These are phyloP conservation scores for Ischnura elegans DNA, from an alignment of 2,888 invertebrate species.

Conservation along the genomic window DNA sequence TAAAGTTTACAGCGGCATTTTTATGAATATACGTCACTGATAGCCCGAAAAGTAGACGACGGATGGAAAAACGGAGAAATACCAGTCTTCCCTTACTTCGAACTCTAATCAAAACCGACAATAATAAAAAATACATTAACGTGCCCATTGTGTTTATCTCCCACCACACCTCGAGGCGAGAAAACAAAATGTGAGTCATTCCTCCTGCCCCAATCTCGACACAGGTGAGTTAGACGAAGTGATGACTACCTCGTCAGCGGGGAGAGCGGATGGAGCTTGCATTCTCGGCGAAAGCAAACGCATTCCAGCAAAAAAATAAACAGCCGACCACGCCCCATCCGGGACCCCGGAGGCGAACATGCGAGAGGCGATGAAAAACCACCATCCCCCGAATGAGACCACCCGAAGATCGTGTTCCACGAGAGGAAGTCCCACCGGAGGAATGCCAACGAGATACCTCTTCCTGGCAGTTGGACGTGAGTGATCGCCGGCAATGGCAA, in stretches of 20 bases:
- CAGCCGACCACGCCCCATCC: not conserved
- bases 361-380: not conserved
- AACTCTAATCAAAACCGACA: too few species aligned
- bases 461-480: not conserved
- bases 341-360: not conserved
- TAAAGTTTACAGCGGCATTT: too few species aligned
- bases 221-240: not conserved
- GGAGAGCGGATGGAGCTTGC: not conserved
- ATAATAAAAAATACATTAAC: too few species aligned
- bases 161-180: not conserved
- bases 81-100: too few species aligned
- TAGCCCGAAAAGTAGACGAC: too few species aligned
- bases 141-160: too few species aligned
- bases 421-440: not conserved
- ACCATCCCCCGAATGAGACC: not conserved
- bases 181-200: not conserved
- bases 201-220: not conserved
- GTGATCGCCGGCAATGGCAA: not conserved
- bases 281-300: not conserved
- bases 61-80: too few species aligned
- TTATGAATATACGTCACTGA: too few species aligned
- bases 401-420: not conserved
- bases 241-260: not conserved
- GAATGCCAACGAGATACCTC: not conserved
- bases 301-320: not conserved